phyloP scores from a whole-genome alignment of 2,797 vertebrate species.

The Steatocranus sp. region DNA sequence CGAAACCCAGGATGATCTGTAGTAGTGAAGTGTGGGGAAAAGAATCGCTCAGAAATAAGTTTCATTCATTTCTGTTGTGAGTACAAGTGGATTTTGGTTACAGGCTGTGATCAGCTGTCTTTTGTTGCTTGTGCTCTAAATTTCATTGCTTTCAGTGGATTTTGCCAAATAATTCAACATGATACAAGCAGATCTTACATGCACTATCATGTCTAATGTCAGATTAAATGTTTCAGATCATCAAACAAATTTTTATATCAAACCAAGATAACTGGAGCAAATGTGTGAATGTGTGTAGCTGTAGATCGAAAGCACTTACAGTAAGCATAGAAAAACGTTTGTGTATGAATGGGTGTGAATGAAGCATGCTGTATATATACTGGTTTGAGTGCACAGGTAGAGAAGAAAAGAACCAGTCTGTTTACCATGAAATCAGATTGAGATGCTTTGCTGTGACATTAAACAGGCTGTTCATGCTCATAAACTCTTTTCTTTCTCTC shows the following conservation, averaged over 20 bases:
- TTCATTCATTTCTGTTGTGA: neutral
- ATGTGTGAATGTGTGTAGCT: neutral
- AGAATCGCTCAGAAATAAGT: neutral
- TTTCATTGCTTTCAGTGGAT: neutral
- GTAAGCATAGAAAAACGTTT: neutral
- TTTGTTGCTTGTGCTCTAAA: neutral
- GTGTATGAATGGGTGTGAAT: neutral
- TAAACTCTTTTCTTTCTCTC: rapidly evolving
- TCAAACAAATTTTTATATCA: neutral
- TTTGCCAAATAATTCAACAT: neutral
- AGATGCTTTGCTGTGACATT: neutral
- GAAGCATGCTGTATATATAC: neutral
- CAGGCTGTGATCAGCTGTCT: neutral
- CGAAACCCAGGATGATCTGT: neutral
- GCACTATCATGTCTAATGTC: neutral
- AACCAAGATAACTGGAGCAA: neutral
- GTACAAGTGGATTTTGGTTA: neutral
- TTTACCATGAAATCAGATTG: neutral
- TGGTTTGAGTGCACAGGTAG: neutral
- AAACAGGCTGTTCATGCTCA: neutral
- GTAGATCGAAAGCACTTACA: neutral
- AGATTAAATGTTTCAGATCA: neutral
- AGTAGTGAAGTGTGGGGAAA: neutral
- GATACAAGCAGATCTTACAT: neutral
- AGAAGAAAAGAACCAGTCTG: neutral